These are phyloP conservation scores for Cydia pomonella DNA, from an alignment of 1,140 invertebrate genomes.

Conservation along the genomic window DNA sequence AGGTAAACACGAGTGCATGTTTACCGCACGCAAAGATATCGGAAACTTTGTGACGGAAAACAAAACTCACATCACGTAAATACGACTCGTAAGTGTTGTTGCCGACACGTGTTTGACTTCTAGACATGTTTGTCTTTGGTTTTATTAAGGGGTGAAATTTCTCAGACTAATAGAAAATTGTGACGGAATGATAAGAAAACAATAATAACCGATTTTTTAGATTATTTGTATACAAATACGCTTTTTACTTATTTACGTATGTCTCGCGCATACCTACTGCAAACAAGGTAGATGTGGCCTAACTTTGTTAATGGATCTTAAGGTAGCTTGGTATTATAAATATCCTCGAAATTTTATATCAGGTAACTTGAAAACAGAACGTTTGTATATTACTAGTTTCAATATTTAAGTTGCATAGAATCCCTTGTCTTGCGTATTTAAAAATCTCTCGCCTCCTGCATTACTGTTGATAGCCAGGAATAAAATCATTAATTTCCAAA, in stretches of 20 bases:
- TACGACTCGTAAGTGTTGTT: constrained; percentile 39
- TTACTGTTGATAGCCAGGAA: constrained; percentile 64
- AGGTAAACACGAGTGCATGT: constrained; percentile 41
- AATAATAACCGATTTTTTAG: background rate
- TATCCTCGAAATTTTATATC: too few species aligned
- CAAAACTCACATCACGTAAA: constrained; percentile 57
- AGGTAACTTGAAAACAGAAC: too few species aligned
- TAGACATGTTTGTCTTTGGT: constrained; percentile 25
- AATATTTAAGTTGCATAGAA: too few species aligned
- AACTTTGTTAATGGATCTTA: too few species aligned
- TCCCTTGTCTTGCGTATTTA: background rate
- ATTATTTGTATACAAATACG: background rate
- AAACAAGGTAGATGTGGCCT: too few species aligned
- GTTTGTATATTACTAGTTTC: too few species aligned
- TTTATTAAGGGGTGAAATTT: background rate
- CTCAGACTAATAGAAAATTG: background rate
- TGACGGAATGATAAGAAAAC: background rate
- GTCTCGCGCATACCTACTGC: too few species aligned
- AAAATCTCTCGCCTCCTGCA: constrained; percentile 2
- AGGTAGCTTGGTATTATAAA: too few species aligned
- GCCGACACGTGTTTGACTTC: constrained; percentile 36
- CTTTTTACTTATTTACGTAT: too few species aligned
- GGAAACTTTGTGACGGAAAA: constrained; percentile 62
- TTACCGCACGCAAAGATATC: constrained; percentile 65
- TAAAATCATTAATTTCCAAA: constrained; percentile 77